These are phyloP conservation scores for Phyllostomus hastatus DNA, from an alignment of 2,113 vertebrate species.

Conservation along the genomic window DNA sequence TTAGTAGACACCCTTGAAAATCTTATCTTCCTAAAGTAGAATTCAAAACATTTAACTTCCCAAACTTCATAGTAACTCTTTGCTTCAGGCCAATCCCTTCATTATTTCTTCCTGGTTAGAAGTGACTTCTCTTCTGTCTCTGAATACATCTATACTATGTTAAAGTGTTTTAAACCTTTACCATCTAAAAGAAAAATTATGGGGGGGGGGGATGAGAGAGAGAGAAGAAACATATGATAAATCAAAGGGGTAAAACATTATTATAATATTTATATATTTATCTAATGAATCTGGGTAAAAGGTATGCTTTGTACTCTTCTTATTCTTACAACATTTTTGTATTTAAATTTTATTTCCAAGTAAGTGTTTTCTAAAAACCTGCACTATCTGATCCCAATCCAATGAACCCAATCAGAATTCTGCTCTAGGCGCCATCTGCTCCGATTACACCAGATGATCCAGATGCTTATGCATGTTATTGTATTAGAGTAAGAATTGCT, in stretches of 20 bases:
- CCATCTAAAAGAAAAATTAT: neutral
- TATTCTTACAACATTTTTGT: neutral
- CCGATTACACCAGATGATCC: fast-evolving
- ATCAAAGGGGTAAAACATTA: neutral
- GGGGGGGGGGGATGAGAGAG: neutral
- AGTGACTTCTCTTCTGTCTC: neutral
- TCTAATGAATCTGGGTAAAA: neutral
- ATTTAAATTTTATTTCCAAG: slow-evolving; percentile 21
- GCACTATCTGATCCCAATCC: neutral
- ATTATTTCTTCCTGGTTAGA: neutral
- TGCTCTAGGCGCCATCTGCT: neutral
- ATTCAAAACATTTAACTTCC: neutral
- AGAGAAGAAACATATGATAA: neutral
- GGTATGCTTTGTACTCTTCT: neutral
- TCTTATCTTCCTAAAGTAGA: neutral
- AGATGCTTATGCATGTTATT: fast-evolving
- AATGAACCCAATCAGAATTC: neutral
- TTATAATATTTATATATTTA: neutral
- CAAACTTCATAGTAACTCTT: neutral
- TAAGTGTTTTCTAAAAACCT: neutral
- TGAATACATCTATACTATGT: neutral
- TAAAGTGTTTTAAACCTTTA: neutral
- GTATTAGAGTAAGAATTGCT: neutral
- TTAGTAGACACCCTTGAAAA: neutral
- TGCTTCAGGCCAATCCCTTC: neutral